Evolutionary conservation across 2,113 vertebrate genomes (phyloP), one percentile per base, ranked within the genome.

Genomic region (Elaphurus davidianus): DNA sequence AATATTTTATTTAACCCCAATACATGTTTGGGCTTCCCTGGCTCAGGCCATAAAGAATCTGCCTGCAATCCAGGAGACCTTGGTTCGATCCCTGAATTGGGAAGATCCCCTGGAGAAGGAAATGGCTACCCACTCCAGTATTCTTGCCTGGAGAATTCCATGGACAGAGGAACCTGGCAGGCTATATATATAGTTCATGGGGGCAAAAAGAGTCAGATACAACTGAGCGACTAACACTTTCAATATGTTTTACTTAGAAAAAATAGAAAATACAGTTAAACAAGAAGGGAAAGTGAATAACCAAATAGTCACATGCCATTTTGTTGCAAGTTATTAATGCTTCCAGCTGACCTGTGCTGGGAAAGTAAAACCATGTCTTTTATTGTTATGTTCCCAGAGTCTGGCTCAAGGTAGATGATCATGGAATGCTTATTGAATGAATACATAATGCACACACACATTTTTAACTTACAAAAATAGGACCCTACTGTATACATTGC

Each of bases 381-480:
- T 57, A n/a, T 36, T 28, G 57, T 57, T 84, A 27, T 7, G 50
- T 52, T 55, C 30, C 30, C 84, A 88, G 82, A 33, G 16, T 40
- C 87, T 71, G 19, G 17, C n/a, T 74, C n/a, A 33, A 84, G 27
- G 87, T 40, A 43, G 45, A 55, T 23, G 27, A 59, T 10, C 59
- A 30, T 10, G 3, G 59, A 45, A 52, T 16, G 40, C 62, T 93
- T 90, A 55, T 64, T 79, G 93, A 97, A 87, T 43, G 74, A 96
- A 95, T 62, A 64, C 8, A 43, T 78, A 47, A 89, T 3, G 16
- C 19, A 57, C 40, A 25, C 16, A 60, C 36, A 12, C 19, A 57
- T 88, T 93, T 97, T 95, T 97, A 95, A 96, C 96, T 94, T 91
- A 87, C n/a, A 87, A 87, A 93, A 94, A 59, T 57, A 57, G 28